Base-by-base conservation (phyloP, 2,888 invertebrate species). In the Erpobdella octoculata region DNA sequence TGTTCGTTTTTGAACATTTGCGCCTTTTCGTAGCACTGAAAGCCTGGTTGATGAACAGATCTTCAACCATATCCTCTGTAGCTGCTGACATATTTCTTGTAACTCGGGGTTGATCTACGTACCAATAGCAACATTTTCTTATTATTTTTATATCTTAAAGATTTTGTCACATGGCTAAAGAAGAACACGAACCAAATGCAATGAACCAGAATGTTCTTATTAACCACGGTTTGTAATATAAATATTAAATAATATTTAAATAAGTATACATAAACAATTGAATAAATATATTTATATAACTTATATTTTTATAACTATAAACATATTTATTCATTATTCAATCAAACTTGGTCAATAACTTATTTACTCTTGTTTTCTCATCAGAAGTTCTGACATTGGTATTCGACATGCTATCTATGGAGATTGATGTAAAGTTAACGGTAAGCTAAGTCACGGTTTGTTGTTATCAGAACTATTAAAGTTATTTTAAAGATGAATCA, bases 201-300 rank as follows among this genome's bases (percentile, higher is more conserved):
- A 78, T 79, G 76, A 79, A 79, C 71, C 79, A 79, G 71, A 77
- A 76, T 53, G 77, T 79, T 48, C 72, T 79, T 38, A 76, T 76
- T 67, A 79, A 79, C 73, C 76, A 77, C 48, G 79, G 79, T 76
- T 71, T 31, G 28, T 5, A 36, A 31, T 25, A 53, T 53, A 9
- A 4, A 5, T 12, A 62, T 35, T 62, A 53, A 53, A 3, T n/a
- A n/a, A n/a, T n/a, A n/a, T n/a, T n/a, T n/a, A n/a, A n/a, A n/a
- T n/a, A n/a, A 41, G 46, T 15, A 41, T 41, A 15, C 46, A 41
- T 41, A 41, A 15, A n/a, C 46, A 12, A 15, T 12, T 59, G 21
- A 12, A 18, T 59, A 59, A 18, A 59, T 37, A 1, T 66, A n/a
- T 1, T 21, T 70, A 36, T 36, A 31, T 70, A 18, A 35, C 18